Conservation (phyloP, 2,888 invertebrate genomes). For the Tenthredo amoena region DNA sequence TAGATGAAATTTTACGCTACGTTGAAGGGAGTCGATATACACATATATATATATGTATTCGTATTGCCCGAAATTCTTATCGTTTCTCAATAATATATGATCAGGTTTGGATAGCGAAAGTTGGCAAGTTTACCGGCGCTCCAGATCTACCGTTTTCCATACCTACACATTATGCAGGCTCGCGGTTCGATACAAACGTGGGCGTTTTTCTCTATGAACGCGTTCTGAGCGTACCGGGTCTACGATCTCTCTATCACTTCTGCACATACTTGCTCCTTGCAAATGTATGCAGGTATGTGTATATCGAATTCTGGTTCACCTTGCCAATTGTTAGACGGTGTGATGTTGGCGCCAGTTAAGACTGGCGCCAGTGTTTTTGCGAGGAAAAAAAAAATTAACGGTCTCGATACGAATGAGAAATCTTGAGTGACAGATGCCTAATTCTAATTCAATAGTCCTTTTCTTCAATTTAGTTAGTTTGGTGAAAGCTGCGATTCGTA, state of each 20-base stretch:
- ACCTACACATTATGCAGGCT: not conserved
- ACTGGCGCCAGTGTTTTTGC: constrained; percentile 29
- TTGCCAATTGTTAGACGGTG: constrained; percentile 43
- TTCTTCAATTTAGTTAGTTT: not conserved
- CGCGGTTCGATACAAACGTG: constrained; percentile 7
- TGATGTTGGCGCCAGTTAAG: constrained; percentile 31
- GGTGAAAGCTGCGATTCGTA: not conserved
- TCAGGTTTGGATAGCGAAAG: constrained; percentile 34
- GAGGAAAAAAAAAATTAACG: constrained; percentile 15
- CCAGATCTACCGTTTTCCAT: constrained; percentile 9
- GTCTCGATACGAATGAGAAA: constrained; percentile 39
- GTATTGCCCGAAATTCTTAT: not conserved
- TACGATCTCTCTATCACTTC: constrained; percentile 5
- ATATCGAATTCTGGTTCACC: constrained; percentile 44
- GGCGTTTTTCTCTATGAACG: constrained; percentile 11
- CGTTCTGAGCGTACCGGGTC: not conserved
- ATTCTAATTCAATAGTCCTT: not conserved
- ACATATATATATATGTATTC: not conserved
- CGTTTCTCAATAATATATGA: constrained; percentile 14
- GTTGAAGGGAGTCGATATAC: not conserved
- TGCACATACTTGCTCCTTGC: not conserved
- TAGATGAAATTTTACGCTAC: not conserved
- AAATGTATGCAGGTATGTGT: not conserved
- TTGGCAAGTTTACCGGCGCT: constrained; percentile 20
- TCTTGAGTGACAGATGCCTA: not conserved